A percentile compares a stretch with the other conserved stretches of the same genome.
Conservation (phyloP, 2,113 vertebrate genomes). For the Oriolus oriolus region DNA sequence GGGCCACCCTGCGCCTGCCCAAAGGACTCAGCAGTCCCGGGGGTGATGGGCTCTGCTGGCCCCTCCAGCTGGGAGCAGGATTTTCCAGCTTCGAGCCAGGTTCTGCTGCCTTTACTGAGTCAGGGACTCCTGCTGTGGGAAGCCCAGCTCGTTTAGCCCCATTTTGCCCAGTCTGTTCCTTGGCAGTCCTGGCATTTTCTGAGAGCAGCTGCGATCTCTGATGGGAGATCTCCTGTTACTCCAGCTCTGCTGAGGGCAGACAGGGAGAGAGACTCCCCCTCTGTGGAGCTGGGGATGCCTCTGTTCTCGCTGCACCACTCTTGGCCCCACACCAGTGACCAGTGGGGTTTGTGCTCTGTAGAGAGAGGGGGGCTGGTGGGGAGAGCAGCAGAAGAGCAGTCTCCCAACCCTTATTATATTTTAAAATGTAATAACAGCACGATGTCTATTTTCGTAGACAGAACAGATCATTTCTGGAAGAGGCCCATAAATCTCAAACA, state of each 20-base stretch:
- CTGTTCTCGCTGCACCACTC: fast-evolving
- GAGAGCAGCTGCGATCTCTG: background rate
- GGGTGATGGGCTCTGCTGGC: background rate
- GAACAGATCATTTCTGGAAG: conserved; percentile 31
- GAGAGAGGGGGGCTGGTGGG: background rate
- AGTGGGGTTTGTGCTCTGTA: background rate
- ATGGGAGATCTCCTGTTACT: background rate
- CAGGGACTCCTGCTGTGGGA: background rate
- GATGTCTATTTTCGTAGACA: background rate
- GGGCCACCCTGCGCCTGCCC: background rate
- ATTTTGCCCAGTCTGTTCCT: fast-evolving
- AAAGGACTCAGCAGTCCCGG: background rate
- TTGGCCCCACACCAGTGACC: background rate
- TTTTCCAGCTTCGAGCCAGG: background rate
- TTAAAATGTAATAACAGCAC: conserved; percentile 21
- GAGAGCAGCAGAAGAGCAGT: background rate
- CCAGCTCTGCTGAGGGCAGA: background rate
- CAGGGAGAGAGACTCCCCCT: background rate
- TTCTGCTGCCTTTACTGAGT: background rate
- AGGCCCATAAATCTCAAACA: conserved; percentile 30
- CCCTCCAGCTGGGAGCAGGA: background rate
- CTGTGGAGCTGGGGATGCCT: background rate
- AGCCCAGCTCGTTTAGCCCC: fast-evolving
- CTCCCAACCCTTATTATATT: conserved; percentile 7
- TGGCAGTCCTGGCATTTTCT: background rate